Percentiles rank a stretch among this genome's conserved stretches.
phyloP scores from a whole-genome alignment of 2,888 invertebrate genomes.

The Heteromurus nitidus region DNA sequence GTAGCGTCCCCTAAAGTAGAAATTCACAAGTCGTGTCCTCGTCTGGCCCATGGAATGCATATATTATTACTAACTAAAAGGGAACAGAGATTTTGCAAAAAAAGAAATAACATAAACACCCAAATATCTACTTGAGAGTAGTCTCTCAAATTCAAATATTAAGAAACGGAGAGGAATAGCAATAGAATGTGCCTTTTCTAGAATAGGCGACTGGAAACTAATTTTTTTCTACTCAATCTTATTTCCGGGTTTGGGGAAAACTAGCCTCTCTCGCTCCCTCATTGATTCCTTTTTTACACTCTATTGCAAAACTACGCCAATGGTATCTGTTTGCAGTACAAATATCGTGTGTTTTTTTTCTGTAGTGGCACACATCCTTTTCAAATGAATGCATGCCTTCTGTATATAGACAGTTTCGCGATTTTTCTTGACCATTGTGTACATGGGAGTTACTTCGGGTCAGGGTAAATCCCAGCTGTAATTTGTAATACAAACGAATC shows the following conservation, averaged over 20 bases:
- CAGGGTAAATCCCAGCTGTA: slow-evolving; percentile 50
- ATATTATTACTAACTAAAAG: no score
- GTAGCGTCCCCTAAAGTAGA: no score
- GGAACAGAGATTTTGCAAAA: no score
- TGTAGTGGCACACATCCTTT: no score
- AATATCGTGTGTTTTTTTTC: not conserved
- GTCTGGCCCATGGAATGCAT: no score
- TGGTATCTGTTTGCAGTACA: not conserved
- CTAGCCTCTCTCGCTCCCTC: not conserved
- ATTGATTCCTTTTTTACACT: slow-evolving; percentile 8
- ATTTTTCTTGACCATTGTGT: slow-evolving; percentile 32
- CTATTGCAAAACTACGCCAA: not conserved
- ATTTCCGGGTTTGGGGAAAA: not conserved
- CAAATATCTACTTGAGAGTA: no score
- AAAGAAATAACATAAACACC: no score
- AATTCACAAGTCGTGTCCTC: no score
- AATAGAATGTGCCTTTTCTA: no score
- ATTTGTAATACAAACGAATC: slow-evolving; percentile 59
- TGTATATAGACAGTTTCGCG: slow-evolving; percentile 13
- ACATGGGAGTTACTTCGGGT: slow-evolving; percentile 49
- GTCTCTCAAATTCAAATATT: slow-evolving; percentile 4
- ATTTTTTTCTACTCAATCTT: slow-evolving; percentile 1
- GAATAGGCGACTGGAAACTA: slow-evolving; percentile 20
- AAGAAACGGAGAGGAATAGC: not conserved
- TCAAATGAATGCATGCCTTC: not conserved